Conservation (phyloP, 64 coral and sea anemone species). For the Pocillopora damicornis region DNA sequence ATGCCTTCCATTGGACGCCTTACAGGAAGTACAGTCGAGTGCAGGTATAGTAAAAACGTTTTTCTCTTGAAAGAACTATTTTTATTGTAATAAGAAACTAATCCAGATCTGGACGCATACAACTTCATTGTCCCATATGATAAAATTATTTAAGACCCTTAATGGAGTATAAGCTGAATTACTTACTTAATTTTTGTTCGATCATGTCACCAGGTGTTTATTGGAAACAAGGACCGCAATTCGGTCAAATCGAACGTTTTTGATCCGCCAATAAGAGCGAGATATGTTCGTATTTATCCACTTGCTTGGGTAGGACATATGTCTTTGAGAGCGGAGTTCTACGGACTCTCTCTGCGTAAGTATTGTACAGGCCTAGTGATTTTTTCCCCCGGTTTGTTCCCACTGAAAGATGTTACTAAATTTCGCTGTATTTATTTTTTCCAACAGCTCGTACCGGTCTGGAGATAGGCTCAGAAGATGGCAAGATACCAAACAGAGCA, state of each 20-base stretch:
- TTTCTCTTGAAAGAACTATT: too few species aligned
- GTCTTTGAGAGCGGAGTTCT: conserved; percentile 57
- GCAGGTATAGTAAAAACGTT: neutral
- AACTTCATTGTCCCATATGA: too few species aligned
- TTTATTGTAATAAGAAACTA: too few species aligned
- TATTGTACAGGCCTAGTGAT: neutral
- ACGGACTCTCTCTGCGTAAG: conserved; percentile 30
- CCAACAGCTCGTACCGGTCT: neutral
- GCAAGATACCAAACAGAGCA: conserved; percentile 16
- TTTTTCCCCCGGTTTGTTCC: neutral
- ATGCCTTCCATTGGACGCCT: conserved; percentile 25
- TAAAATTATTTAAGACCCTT: neutral
- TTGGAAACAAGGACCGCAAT: conserved; percentile 53
- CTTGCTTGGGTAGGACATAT: conserved; percentile 49
- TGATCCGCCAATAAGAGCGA: conserved; percentile 46
- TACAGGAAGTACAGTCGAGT: conserved; percentile 29
- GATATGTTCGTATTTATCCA: conserved; percentile 54
- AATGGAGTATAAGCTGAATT: neutral
- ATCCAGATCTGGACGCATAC: too few species aligned
- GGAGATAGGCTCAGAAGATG: conserved; percentile 27
- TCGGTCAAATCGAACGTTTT: conserved; percentile 50
- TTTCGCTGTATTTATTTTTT: neutral
- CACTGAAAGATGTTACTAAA: neutral
- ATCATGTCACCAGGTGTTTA: conserved; percentile 28
- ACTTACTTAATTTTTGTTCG: neutral